These are phyloP conservation scores for Myotis lucifugus DNA, from an alignment of 2,113 vertebrate genomes.

Conservation along the genomic window DNA sequence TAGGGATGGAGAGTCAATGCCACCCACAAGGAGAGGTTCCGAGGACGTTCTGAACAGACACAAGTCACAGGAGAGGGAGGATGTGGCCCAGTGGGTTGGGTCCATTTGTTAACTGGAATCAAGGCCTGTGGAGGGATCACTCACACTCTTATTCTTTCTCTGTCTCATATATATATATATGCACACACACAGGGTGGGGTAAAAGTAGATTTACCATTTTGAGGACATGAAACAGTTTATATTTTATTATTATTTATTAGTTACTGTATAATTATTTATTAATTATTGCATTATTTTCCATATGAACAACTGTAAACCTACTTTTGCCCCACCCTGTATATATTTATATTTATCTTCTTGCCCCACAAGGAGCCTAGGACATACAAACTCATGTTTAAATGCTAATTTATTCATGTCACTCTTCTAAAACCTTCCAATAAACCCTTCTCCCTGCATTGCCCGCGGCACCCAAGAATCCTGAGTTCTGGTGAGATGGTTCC, in stretches of 20 bases:
- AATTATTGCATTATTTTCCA: too few relatives aligned
- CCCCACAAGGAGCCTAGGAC: not conserved
- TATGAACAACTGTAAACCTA: too few relatives aligned
- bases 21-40: not conserved
- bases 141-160: not conserved
- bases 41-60: not conserved
- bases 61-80: not conserved
- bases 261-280: too few relatives aligned
- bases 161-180: too few relatives aligned
- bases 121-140: not conserved
- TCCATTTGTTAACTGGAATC: not conserved
- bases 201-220: too few relatives aligned
- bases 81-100: not conserved
- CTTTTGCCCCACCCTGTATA: not conserved
- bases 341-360: not conserved
- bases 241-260: too few relatives aligned
- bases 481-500: not conserved
- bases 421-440: not conserved
- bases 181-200: not conserved
- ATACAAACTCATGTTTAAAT: not conserved
- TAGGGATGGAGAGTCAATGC: not conserved
- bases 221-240: too few relatives aligned
- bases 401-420: not conserved
- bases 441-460: not conserved
- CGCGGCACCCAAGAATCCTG: not conserved